Evolutionary conservation across 2,797 vertebrate genomes (phyloP).

Genomic region (Melanogrammus aeglefinus): DNA sequence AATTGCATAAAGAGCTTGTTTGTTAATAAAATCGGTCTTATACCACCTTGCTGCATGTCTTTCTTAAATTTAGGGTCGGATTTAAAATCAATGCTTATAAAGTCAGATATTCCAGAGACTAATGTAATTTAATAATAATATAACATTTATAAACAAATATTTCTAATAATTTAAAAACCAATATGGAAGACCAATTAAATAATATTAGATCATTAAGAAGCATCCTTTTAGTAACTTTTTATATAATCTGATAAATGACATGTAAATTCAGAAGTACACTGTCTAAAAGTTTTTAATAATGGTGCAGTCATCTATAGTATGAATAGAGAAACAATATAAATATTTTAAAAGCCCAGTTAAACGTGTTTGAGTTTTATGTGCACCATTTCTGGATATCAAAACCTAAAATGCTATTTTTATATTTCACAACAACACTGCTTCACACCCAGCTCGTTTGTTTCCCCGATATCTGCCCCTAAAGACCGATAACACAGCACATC

Average conservation of each 20-base stretch:
- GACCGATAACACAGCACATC: not conserved
- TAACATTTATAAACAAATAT: not conserved
- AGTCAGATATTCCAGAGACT: not conserved
- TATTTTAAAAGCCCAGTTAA: not conserved
- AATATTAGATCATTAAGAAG: not conserved
- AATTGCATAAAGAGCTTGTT: not conserved
- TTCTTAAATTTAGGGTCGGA: not conserved
- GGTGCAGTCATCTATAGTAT: too few species aligned
- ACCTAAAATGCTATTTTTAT: not conserved
- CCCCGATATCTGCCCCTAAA: not conserved
- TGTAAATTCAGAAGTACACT: too few species aligned
- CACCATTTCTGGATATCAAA: not conserved
- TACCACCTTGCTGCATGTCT: not conserved
- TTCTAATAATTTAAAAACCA: not conserved
- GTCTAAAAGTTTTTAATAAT: too few species aligned
- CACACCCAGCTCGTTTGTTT: not conserved
- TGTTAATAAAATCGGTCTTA: not conserved
- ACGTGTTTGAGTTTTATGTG: not conserved
- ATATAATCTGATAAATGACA: not conserved
- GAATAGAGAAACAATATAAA: not conserved
- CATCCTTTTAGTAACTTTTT: not conserved
- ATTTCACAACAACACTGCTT: not conserved
- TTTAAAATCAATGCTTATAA: not conserved
- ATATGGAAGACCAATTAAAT: not conserved
- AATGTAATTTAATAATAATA: not conserved